A percentile compares a stretch with the other conserved stretches of the same genome.
phyloP scores from a whole-genome alignment of 2,113 vertebrate genomes.

The Procavia capensis region DNA sequence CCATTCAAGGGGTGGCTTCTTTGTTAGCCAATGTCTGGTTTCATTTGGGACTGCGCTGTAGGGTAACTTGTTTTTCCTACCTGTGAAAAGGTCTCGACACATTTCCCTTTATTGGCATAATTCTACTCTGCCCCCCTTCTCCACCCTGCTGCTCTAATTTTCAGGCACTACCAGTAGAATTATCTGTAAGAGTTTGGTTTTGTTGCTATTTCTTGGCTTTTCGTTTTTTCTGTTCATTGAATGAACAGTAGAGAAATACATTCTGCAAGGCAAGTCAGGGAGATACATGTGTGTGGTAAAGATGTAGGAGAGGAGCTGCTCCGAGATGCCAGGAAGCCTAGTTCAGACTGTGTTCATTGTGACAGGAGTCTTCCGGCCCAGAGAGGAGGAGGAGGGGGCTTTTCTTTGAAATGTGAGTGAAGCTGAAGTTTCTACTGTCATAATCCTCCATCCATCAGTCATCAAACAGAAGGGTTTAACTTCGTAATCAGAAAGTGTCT shows the following conservation, averaged over 20 bases:
- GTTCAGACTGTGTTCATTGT: background rate
- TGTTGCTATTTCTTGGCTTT: background rate
- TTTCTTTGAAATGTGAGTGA: conserved; percentile 26
- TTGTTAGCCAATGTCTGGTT: background rate
- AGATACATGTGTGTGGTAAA: background rate
- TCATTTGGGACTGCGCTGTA: background rate
- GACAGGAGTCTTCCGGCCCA: background rate
- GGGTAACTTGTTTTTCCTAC: background rate
- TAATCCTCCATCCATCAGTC: background rate
- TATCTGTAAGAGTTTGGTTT: background rate
- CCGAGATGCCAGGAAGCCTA: background rate
- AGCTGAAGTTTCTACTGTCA: background rate
- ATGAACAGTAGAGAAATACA: background rate
- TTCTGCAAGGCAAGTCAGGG: background rate
- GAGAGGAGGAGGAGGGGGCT: fast-evolving
- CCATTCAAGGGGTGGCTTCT: background rate
- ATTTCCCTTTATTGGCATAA: background rate
- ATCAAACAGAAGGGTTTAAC: background rate
- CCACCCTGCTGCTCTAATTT: background rate
- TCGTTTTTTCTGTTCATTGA: background rate
- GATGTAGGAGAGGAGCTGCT: background rate
- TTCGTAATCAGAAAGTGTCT: background rate
- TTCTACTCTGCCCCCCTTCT: background rate
- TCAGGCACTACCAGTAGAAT: background rate
- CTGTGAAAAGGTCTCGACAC: background rate